Conservation (phyloP, 2,888 invertebrate species). For the Drosophila histrio region DNA sequence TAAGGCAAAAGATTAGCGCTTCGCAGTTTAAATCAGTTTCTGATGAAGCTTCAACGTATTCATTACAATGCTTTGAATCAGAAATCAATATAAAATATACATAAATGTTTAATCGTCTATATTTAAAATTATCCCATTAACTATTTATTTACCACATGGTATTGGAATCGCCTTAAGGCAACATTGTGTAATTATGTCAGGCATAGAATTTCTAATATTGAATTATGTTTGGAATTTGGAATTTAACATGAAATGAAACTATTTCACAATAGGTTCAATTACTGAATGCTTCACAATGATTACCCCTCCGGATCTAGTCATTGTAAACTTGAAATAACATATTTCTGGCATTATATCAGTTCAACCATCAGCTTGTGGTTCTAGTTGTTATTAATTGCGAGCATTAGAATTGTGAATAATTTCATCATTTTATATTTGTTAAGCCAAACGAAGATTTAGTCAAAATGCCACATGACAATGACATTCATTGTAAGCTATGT, state of each 20-base stretch:
- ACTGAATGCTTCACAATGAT: too few species aligned
- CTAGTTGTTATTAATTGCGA: slow-evolving; percentile 23
- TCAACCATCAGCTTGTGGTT: slow-evolving; percentile 5
- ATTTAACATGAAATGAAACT: slow-evolving; percentile 10
- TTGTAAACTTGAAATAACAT: slow-evolving; percentile 12
- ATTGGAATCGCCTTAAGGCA: neutral
- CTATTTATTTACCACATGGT: neutral
- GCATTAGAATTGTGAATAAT: slow-evolving; percentile 1
- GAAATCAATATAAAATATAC: neutral
- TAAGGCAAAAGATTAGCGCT: too few species aligned
- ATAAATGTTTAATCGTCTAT: neutral
- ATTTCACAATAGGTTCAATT: slow-evolving; percentile 1
- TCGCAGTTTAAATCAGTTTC: too few species aligned
- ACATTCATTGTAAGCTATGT: slow-evolving; percentile 8
- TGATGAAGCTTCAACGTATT: too few species aligned
- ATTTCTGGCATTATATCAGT: neutral
- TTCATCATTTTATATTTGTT: neutral
- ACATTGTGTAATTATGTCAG: neutral
- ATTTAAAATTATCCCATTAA: neutral
- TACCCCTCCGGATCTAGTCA: too few species aligned
- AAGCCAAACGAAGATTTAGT: neutral
- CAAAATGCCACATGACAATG: neutral
- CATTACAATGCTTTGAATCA: too few species aligned
- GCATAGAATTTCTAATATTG: neutral
- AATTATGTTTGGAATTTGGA: neutral